Evolutionary conservation across 2,797 vertebrate genomes (phyloP).

Genomic region (Prionace glauca): DNA sequence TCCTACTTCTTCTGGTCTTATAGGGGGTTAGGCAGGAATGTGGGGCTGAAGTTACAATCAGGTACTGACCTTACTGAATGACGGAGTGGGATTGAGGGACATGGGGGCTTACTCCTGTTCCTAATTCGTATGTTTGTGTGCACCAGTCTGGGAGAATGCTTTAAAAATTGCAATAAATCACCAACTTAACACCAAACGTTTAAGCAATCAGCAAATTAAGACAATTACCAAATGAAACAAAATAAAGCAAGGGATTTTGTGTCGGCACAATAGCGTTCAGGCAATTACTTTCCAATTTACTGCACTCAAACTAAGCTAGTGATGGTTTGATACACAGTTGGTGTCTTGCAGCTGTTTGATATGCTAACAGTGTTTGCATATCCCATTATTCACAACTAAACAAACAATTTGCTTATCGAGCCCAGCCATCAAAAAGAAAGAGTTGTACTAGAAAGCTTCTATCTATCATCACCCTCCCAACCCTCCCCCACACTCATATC

Average conservation of each 20-base stretch:
- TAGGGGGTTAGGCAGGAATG: too few relatives aligned
- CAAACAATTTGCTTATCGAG: constrained; percentile 4
- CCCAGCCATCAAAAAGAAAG: background rate
- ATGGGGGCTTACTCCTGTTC: too few relatives aligned
- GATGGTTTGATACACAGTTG: background rate
- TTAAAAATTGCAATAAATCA: background rate
- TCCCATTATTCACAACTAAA: background rate
- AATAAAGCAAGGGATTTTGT: background rate
- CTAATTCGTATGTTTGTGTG: too few relatives aligned
- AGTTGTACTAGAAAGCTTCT: background rate
- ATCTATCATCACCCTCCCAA: background rate
- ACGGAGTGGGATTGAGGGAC: too few relatives aligned
- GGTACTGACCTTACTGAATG: too few relatives aligned
- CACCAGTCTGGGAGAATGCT: background rate
- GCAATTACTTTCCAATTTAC: constrained; percentile 19
- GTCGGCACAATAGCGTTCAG: background rate
- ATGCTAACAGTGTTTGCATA: background rate
- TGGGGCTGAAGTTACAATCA: too few relatives aligned
- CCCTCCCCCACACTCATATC: too few relatives aligned
- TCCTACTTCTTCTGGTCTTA: too few relatives aligned
- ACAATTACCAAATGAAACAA: background rate
- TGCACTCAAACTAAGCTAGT: background rate
- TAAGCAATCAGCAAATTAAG: constrained; percentile 6
- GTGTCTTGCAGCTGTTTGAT: background rate
- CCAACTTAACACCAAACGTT: background rate